Evolutionary conservation across 1,140 invertebrate genomes (phyloP), one percentile per base, ranked within the genome.

Genomic region (Trichoplusia ni): DNA sequence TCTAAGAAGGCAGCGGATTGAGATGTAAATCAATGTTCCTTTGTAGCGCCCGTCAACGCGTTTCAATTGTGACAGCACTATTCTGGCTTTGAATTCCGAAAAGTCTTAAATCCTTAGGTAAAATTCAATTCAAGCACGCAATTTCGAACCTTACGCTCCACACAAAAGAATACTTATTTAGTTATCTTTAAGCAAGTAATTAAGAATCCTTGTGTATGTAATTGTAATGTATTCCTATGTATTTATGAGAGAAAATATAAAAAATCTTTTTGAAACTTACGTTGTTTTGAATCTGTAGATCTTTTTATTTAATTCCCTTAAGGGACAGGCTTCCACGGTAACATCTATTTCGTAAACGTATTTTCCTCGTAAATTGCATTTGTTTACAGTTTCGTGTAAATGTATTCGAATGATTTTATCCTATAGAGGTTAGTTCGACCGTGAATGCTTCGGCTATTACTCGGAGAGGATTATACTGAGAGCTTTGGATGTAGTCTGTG

Each of bases 11-110:
- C 14, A 42, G 2, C 29, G 49, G 61, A 71, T 42, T 44, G 56
- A 54, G 65, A 71, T 71, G 63, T 65, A 68, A 73, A 75, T 70
- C 63, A 67, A 42, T 42, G 33, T 58, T 56, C 51, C 58, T 67
- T 75, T 75, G 67, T 70, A 69, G 29, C 42, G 38, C 23, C 29
- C 40, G 33, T 27, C 38, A 58, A 14, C 44, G 33, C 33, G 27
- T 35, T 66, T 21, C 42, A 58, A 64, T 67, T 59, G 56, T 51
- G 38, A 67, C 64, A 62, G 37, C 49, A 65, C 61, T 70, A 70
- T 73, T 73, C 64, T 58, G 61, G 68, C 59, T 62, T 18, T 29
- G 4, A 8, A 7, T 23, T 16, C 13, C 23, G 44, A 25, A 56
- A 49, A 8, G 14, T 2, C 46, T 13, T 49, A 49, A 16, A 14